Evolutionary conservation across 2,888 invertebrate species (phyloP), one percentile per base, ranked within the genome.

Genomic region (Synanthedon myopaeformis): DNA sequence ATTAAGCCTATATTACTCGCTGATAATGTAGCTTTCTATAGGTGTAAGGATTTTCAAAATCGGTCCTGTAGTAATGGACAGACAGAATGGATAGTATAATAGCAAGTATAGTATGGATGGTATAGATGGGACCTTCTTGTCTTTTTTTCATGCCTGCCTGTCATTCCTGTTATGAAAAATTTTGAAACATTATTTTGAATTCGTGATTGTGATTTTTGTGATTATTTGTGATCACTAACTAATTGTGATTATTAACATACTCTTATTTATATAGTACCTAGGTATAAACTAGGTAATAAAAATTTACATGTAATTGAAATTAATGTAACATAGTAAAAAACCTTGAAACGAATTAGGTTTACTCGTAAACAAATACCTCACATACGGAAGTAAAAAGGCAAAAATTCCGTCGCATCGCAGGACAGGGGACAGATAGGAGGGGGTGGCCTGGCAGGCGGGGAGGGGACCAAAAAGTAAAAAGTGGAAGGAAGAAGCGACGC

Each of bases 391-490:
- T 59, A 65, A 67, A 57, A 62, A 65, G 57, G 72, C 62, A 69
- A 68, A 70, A 70, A 74, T 62, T 58, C 65, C 63, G 59, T 63
- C 23, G 68, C 67, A 66, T 69, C 67, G 65, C 62, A 63, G 72
- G 70, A 70, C 71, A 69, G 61, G 60, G 66, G 61, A 57, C 60
- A 67, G 60, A 63, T 58, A 58, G 64, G 60, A 56, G 57, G 57
- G 23, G 63, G 60, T 63, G 62, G 65, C 35, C 35, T 35, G 2
- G 45, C n/a, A 12, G 64, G 61, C 62, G 60, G 63, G 61, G 64
- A 58, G 62, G 63, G 66, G 63, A 58, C 68, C 74, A 70, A 77
- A 82, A 82, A 80, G 76, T 76, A 79, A 82, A 82, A 82, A 81
- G 72, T 72, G 68, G 74, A 69, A 69, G 67, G 67, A 76, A 77